Percentiles rank a stretch among this genome's conserved stretches.
Evolutionary conservation across 2,797 vertebrate genomes (phyloP).

Genomic region (Lepus oiostolus): DNA sequence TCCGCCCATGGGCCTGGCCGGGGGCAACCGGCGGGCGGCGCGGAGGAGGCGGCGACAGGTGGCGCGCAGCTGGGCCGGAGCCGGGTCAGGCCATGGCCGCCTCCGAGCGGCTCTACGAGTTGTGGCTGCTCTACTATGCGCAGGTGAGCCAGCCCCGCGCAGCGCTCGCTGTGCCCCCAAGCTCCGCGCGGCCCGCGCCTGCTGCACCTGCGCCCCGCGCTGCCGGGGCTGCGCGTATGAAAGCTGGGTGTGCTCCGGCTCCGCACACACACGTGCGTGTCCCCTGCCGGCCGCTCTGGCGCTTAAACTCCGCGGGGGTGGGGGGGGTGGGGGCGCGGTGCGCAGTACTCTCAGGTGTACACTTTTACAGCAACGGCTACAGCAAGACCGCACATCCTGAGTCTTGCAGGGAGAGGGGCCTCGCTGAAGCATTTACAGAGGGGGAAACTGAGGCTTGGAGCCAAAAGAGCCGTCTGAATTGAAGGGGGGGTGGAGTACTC

Average conservation of each 20-base stretch:
- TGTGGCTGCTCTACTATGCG: constrained; percentile 96
- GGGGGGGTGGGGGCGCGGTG: no score
- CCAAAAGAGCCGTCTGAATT: background rate
- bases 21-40: constrained; percentile 79
- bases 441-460: constrained; percentile 60
- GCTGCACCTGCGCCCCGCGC: constrained; percentile 68
- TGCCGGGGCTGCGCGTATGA: background rate
- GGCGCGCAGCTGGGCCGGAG: constrained; percentile 69
- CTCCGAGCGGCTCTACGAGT: constrained; percentile 95
- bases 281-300: background rate
- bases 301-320: background rate
- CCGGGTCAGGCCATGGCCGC: constrained; percentile 91
- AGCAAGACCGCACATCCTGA: background rate
- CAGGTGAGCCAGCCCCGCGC: constrained; percentile 91
- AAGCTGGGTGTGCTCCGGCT: background rate
- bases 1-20: constrained; percentile 80
- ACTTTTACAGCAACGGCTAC: background rate
- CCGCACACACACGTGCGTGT: constrained; percentile 8
- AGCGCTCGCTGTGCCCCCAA: background rate
- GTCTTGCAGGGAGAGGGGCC: background rate
- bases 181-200: background rate
- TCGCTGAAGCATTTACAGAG: background rate
- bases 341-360: background rate
- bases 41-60: constrained; percentile 81
- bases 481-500: background rate